Conservation (phyloP, 1,140 invertebrate genomes). For the Drosophila arizonae region DNA sequence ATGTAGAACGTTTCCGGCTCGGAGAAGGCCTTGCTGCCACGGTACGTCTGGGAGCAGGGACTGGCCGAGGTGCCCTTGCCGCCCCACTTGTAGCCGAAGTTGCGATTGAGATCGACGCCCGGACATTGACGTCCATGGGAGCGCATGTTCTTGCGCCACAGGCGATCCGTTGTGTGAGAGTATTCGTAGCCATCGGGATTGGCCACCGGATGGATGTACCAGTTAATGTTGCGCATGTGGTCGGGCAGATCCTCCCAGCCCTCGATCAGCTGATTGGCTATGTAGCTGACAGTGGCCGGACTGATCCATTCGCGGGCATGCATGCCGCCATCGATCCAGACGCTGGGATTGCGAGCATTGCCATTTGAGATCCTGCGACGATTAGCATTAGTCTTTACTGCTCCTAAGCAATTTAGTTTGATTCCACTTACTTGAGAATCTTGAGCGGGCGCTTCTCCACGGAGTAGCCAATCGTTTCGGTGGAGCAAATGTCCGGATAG, state of each 20-base stretch:
- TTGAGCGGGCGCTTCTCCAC: conserved; percentile 89
- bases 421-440: conserved; percentile 84
- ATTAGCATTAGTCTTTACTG: not conserved
- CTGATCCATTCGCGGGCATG: conserved; percentile 97
- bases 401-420: not conserved
- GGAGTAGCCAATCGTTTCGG: conserved; percentile 90
- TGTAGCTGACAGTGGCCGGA: conserved; percentile 91
- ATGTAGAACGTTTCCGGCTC: conserved; percentile 94
- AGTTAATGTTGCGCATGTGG: conserved; percentile 90
- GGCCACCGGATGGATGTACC: conserved; percentile 90
- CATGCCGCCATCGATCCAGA: conserved; percentile 90
- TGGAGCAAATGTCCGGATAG: conserved; percentile 88
- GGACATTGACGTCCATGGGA: conserved; percentile 85
- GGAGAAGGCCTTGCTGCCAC: conserved; percentile 94
- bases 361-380: conserved; percentile 86
- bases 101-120: conserved; percentile 92
- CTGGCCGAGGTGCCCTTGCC: conserved; percentile 92
- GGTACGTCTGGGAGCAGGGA: conserved; percentile 94
- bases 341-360: conserved; percentile 85
- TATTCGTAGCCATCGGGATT: conserved; percentile 96
- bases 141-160: conserved; percentile 92
- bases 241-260: conserved; percentile 87
- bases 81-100: conserved; percentile 92
- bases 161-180: conserved; percentile 88
- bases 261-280: conserved; percentile 91